Conservation (phyloP, 2,888 invertebrate genomes). For the Gymnocheta viridis region DNA sequence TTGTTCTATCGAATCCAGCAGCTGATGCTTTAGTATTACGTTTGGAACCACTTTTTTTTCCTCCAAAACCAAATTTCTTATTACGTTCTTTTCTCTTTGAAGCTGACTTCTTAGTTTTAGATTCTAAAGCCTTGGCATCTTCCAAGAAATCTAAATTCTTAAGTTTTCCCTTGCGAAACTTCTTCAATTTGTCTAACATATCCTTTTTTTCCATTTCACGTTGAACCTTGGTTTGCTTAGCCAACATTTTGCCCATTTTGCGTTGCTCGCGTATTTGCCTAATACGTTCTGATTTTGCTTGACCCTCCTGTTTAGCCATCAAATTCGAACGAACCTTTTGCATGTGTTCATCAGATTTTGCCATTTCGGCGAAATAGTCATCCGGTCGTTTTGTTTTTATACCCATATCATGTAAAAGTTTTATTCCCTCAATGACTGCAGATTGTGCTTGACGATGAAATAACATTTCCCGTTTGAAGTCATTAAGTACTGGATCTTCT, state of each 20-base stretch:
- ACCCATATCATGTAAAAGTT: conserved; percentile 88
- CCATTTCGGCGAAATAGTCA: conserved; percentile 99
- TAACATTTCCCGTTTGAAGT: conserved; percentile 94
- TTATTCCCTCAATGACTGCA: conserved; percentile 91
- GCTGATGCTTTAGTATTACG: conserved; percentile 91
- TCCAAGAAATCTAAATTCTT: conserved; percentile 91
- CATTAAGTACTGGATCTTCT: conserved; percentile 92
- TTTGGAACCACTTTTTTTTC: conserved; percentile 95
- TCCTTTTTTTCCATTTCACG: conserved; percentile 95
- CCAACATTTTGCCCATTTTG: conserved; percentile 95
- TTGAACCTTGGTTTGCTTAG: conserved; percentile 91
- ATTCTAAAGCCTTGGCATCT: conserved; percentile 83
- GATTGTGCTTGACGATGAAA: conserved; percentile 94
- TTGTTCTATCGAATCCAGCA: conserved; percentile 77
- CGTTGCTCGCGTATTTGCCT: conserved; percentile 94
- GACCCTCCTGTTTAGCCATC: conserved; percentile 91
- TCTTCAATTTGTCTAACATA: conserved; percentile 95
- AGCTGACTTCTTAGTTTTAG: conserved; percentile 78
- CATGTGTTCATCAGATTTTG: conserved; percentile 98
- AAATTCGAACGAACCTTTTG: conserved; percentile 94
- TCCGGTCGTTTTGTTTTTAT: conserved; percentile 93
- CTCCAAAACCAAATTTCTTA: conserved; percentile 96
- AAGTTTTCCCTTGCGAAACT: conserved; percentile 92
- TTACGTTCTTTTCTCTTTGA: conserved; percentile 88
- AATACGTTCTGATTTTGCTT: conserved; percentile 94